Conservation (phyloP, 1,140 invertebrate genomes). For the Holcopasites calliopsidis region DNA sequence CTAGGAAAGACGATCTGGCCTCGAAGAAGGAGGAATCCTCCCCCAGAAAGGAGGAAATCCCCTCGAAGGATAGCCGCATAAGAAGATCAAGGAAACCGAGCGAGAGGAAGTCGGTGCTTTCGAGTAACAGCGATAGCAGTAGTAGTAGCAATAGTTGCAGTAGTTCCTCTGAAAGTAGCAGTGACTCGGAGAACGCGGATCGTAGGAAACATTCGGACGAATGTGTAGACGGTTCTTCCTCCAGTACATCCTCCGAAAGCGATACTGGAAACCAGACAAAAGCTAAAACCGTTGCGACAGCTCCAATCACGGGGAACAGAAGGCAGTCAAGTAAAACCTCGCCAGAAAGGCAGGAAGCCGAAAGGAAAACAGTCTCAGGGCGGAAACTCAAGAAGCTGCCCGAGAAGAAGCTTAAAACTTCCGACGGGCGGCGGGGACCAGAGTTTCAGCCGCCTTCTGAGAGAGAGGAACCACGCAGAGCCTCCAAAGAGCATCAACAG, state of each 20-base stretch:
- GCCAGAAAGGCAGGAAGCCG: slow-evolving; percentile 47
- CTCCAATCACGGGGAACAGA: slow-evolving; percentile 24
- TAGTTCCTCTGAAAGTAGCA: slow-evolving; percentile 75
- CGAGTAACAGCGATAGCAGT: slow-evolving; percentile 53
- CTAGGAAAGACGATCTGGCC: slow-evolving; percentile 48
- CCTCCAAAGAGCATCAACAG: slow-evolving; percentile 75
- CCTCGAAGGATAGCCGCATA: slow-evolving; percentile 62
- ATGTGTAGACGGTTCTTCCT: slow-evolving; percentile 68
- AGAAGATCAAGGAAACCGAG: slow-evolving; percentile 70
- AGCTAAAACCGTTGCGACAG: slow-evolving; percentile 26
- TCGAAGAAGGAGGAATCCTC: slow-evolving; percentile 70
- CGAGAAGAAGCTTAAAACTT: slow-evolving; percentile 93
- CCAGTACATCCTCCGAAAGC: slow-evolving; percentile 75
- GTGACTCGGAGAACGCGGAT: slow-evolving; percentile 71
- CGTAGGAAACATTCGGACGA: slow-evolving; percentile 38
- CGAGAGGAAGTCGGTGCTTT: slow-evolving; percentile 23
- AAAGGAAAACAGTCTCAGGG: slow-evolving; percentile 72
- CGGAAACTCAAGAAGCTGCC: slow-evolving; percentile 85
- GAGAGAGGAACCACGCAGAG: slow-evolving; percentile 86
- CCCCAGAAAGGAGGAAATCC: slow-evolving; percentile 63
- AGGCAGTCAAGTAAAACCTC: slow-evolving; percentile 23
- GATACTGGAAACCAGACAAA: slow-evolving; percentile 61
- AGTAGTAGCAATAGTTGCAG: slow-evolving; percentile 72
- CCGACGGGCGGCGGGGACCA: slow-evolving; percentile 88
- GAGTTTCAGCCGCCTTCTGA: slow-evolving; percentile 86